Base-by-base conservation (phyloP, 1,140 invertebrate species). In the Bombus breviceps region DNA sequence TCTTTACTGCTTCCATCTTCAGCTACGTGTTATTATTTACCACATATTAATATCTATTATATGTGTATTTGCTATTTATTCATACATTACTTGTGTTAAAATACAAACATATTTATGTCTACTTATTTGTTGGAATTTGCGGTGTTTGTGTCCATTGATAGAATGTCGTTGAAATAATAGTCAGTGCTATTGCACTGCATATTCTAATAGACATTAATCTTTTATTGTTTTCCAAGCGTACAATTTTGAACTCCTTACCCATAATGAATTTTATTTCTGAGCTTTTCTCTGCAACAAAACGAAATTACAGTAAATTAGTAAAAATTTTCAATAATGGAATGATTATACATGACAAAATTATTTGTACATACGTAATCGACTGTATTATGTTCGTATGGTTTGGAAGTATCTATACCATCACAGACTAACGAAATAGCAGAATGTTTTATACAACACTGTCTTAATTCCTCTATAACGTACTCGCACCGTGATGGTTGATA, bases 1-100 rank as follows among this genome's bases (percentile, higher is more conserved):
- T 97, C 68, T 96, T 96, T 10, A 98, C 97, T 47, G 97, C 96
- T 93, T 98, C 98, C 98, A 98, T 93, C 43, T 76, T 89, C 75
- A 53, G 53, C 18, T 39, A 32, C 3, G 1, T 41, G 28, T 37
- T 3, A 72, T 72, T 64, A 85, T 41, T 57, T 69, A 28, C 15
- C 43, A 69, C 34, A 71, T 71, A 34, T 39, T 1, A 39, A 25
- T 72, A 85, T 15, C 74, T 68, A 37, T 37, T 28, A 83, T 9
- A 10, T 37, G 1, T 25, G 3, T 69, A 83, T 80, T 62, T 59
- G 22, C 57, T 80, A 80, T n/a, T 53, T 72, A 80, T 73, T 47
- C 8, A 28, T 73, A 80, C 39, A 80, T 64, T 80, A n/a, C 28
- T 47, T 73, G 34, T 71, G 6, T 53, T 47, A 69, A 96, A 92